A percentile compares a stretch with the other conserved stretches of the same genome.
Evolutionary conservation across 1,140 invertebrate genomes (phyloP).

Genomic region (Mercenaria mercenaria): DNA sequence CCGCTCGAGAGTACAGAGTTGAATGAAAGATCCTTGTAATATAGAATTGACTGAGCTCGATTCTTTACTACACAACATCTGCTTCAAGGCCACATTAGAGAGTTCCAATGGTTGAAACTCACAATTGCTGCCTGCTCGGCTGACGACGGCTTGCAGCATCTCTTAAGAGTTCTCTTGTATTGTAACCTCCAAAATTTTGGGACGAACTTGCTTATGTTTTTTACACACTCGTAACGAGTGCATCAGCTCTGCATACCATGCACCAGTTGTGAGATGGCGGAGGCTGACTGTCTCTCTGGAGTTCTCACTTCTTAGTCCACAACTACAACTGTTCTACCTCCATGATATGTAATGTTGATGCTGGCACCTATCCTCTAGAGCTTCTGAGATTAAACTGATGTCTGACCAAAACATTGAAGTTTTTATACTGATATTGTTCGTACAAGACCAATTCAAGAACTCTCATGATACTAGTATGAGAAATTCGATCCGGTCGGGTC

Average conservation of each 20-base stretch:
- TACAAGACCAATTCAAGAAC: too few species aligned
- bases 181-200: constrained; percentile 64
- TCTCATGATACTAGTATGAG: too few species aligned
- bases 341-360: too few species aligned
- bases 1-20: constrained; percentile 57
- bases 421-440: too few species aligned
- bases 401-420: too few species aligned
- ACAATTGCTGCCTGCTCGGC: not conserved
- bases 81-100: constrained; percentile 32
- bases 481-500: too few species aligned
- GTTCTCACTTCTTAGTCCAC: constrained; percentile 4
- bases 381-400: too few species aligned
- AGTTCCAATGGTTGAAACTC: constrained; percentile 12
- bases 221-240: constrained; percentile 42
- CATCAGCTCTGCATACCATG: constrained; percentile 30
- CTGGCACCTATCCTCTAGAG: too few species aligned
- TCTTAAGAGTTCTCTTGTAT: constrained; percentile 29
- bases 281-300: constrained; percentile 46
- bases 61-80: constrained; percentile 34
- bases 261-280: constrained; percentile 48
- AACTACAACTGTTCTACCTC: constrained; percentile 4
- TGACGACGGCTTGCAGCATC: not conserved
- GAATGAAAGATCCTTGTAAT: too few species aligned
- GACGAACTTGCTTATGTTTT: constrained; percentile 44
- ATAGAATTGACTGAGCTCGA: too few species aligned